Evolutionary conservation across 1,140 invertebrate genomes (phyloP), one percentile per base, ranked within the genome.

Genomic region (Himalopsyche phryganea): DNA sequence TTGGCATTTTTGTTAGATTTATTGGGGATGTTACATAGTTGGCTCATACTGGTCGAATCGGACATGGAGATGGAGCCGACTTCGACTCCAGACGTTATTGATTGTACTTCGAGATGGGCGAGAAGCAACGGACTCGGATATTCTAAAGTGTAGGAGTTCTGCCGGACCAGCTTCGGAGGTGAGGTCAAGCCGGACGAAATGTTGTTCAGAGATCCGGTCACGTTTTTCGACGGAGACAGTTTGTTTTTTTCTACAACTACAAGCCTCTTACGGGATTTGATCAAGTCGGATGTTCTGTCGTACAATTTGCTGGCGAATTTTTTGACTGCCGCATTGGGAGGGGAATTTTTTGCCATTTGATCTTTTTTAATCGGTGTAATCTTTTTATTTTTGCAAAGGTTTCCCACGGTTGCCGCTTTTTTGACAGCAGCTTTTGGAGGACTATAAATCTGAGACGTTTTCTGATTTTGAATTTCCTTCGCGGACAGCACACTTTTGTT

Each of bases 101-200:
- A 73, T 60, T 81, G 75, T 13, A 75, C 75, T 66, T 82, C 73
- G 50, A 83, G 69, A 55, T 83, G 81, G 11, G 83, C 83, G 2
- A 85, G 61, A 11, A 85, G 69, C 56, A 82, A 74, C 0, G 83
- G 82, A 66, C 83, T 83, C 0, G 83, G 83, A 35, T 78, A 75
- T 1, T 84, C 76, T 10, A 86, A 62, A 0, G 83, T 79, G 51
- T 86, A 86, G 6, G 84, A 86, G 60, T 82, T 79, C 68, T 83
- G 81, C 40, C 83, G 70, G 1, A 80, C 73, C 36, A 85, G 67
- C 50, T 78, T 80, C 32, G 77, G 77, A 6, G 67, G 67, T 15
- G 65, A 61, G 62, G 32, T 55, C 66, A 73, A 11, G 67, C 72
- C 28, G 55, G 72, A 51, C 72, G 69, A 52, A 33, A 78, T 70